Evolutionary conservation across 1,140 invertebrate genomes (phyloP).

Genomic region (Drosophila rufa): DNA sequence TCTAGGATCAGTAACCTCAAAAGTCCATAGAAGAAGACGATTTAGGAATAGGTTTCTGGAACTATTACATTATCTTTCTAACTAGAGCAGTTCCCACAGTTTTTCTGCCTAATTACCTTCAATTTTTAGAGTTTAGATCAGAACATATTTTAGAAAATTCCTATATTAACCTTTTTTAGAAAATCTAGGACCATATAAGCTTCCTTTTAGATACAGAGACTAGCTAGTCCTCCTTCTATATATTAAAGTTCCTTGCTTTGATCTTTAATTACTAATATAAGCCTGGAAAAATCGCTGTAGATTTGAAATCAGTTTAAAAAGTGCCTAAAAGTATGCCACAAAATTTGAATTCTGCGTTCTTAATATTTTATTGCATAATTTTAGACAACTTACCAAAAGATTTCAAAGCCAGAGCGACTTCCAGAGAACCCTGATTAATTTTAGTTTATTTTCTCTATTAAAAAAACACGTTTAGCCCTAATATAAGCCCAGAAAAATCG

Average conservation of each 20-base stretch:
- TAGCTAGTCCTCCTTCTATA: not conserved
- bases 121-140: not conserved
- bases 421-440: not conserved
- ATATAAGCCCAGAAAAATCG: no score
- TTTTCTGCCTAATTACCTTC: not conserved
- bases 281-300: no score
- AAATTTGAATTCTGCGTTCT: no score
- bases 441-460: not conserved
- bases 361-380: not conserved
- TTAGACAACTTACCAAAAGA: not conserved
- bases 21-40: not conserved
- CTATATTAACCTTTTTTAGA: not conserved
- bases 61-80: not conserved
- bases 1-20: not conserved
- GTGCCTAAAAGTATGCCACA: no score
- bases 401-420: not conserved
- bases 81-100: not conserved
- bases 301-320: no score
- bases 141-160: not conserved
- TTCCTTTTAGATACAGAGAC: not conserved
- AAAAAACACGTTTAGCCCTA: not conserved
- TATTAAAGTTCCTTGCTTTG: not conserved
- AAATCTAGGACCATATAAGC: not conserved
- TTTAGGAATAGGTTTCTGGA: slow-evolving; percentile 7
- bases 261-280: no score